Evolutionary conservation across 1,140 invertebrate species (phyloP).

Genomic region (Eurosta solidaginis): DNA sequence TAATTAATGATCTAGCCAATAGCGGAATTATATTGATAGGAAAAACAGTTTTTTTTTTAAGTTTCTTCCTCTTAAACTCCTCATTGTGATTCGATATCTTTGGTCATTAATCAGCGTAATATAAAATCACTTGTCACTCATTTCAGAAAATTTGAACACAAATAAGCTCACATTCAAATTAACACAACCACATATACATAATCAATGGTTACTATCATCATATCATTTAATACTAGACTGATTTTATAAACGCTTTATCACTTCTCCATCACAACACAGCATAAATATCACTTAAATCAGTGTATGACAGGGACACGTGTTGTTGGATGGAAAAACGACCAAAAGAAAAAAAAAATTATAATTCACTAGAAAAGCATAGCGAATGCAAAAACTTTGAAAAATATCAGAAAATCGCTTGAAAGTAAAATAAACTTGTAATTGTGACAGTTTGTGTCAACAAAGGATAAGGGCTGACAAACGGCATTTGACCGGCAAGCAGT

Average conservation of each 20-base stretch:
- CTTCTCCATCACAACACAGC: not conserved
- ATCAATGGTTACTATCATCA: not conserved
- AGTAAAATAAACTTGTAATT: constrained; percentile 29
- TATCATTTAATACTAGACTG: constrained; percentile 8
- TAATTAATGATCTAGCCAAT: no score
- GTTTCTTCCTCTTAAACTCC: not conserved
- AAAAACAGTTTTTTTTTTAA: no score
- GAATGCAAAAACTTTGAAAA: not conserved
- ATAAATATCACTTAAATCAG: constrained; percentile 25
- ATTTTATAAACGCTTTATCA: constrained; percentile 23
- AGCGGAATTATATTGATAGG: no score
- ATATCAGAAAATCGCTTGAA: constrained; percentile 16
- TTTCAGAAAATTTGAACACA: not conserved
- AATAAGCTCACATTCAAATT: not conserved
- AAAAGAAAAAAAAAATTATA: not conserved
- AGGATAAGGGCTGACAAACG: constrained; percentile 18
- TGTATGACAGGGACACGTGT: constrained; percentile 22
- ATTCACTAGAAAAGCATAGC: not conserved
- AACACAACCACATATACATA: not conserved
- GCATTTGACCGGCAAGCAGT: not conserved
- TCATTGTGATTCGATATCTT: no score
- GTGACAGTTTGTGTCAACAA: constrained; percentile 25
- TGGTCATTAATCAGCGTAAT: not conserved
- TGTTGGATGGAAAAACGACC: not conserved
- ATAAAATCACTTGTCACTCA: not conserved